Conservation (phyloP, 2,888 invertebrate species). For the Euplagia quadripunctaria region DNA sequence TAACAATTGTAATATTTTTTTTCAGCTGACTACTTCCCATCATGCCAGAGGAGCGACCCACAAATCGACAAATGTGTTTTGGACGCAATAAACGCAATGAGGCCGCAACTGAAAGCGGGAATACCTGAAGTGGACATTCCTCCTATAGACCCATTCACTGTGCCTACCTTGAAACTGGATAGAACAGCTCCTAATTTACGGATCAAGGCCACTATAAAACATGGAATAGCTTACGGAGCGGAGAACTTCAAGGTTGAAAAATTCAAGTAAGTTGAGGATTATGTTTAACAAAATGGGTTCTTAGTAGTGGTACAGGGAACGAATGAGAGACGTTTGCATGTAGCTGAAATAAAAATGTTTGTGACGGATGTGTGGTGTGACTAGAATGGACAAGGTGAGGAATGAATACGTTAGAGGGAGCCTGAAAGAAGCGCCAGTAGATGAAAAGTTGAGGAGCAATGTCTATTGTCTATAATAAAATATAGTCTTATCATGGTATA, state of each 20-base stretch:
- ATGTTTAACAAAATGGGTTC: too few species aligned
- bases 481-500: too few species aligned
- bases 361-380: too few species aligned
- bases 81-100: slow-evolving; percentile 85
- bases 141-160: slow-evolving; percentile 88
- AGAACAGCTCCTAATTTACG: slow-evolving; percentile 90
- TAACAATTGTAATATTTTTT: not conserved
- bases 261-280: slow-evolving; percentile 85
- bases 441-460: too few species aligned
- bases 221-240: slow-evolving; percentile 89
- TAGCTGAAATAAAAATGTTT: too few species aligned
- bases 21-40: slow-evolving; percentile 63
- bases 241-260: slow-evolving; percentile 89
- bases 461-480: too few species aligned
- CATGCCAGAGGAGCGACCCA: slow-evolving; percentile 62
- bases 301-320: not conserved
- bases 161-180: slow-evolving; percentile 90
- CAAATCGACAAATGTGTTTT: slow-evolving; percentile 59
- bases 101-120: slow-evolving; percentile 51
- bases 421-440: too few species aligned
- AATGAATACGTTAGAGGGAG: too few species aligned
- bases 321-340: too few species aligned
- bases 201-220: slow-evolving; percentile 89
- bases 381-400: too few species aligned
- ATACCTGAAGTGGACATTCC: slow-evolving; percentile 63